Evolutionary conservation across 2,888 invertebrate genomes (phyloP).

Genomic region (Lasioglossum morio): DNA sequence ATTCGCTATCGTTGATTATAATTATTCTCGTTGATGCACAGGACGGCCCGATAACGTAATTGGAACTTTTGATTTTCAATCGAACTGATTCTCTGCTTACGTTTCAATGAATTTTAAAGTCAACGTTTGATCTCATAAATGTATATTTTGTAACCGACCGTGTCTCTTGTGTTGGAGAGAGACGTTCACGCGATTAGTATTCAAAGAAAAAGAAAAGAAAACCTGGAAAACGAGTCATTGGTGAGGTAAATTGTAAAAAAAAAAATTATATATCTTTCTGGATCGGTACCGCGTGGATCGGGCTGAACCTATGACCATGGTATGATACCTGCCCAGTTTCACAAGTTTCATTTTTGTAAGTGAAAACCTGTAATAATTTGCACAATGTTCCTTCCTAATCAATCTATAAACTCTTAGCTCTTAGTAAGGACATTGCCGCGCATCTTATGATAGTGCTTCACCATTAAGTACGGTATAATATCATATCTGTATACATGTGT

Average conservation of each 20-base stretch:
- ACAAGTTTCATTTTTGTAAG: slow-evolving; percentile 60
- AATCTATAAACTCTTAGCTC: slow-evolving; percentile 63
- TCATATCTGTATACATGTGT: slow-evolving; percentile 73
- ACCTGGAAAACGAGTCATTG: background rate
- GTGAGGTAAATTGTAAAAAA: background rate
- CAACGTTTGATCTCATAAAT: slow-evolving; percentile 69
- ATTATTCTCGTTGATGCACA: slow-evolving; percentile 58
- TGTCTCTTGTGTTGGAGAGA: slow-evolving; percentile 54
- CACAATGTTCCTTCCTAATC: slow-evolving; percentile 74
- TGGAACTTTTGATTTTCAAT: slow-evolving; percentile 43
- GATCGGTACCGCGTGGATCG: slow-evolving; percentile 51
- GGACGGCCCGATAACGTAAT: slow-evolving; percentile 64
- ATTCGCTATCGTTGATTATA: slow-evolving; percentile 46
- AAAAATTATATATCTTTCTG: background rate
- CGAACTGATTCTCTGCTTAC: slow-evolving; percentile 50
- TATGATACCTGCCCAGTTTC: slow-evolving; percentile 65
- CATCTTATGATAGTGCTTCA: slow-evolving; percentile 72
- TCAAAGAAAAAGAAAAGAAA: background rate
- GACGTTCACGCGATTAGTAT: slow-evolving; percentile 48
- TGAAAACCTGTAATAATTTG: slow-evolving; percentile 65
- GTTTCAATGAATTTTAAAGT: slow-evolving; percentile 48
- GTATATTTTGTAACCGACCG: slow-evolving; percentile 57
- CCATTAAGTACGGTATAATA: slow-evolving; percentile 72
- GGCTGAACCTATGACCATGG: slow-evolving; percentile 64
- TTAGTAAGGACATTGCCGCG: slow-evolving; percentile 73